phyloP scores from a whole-genome alignment of 2,113 vertebrate genomes.

The Sebastes fasciatus region DNA sequence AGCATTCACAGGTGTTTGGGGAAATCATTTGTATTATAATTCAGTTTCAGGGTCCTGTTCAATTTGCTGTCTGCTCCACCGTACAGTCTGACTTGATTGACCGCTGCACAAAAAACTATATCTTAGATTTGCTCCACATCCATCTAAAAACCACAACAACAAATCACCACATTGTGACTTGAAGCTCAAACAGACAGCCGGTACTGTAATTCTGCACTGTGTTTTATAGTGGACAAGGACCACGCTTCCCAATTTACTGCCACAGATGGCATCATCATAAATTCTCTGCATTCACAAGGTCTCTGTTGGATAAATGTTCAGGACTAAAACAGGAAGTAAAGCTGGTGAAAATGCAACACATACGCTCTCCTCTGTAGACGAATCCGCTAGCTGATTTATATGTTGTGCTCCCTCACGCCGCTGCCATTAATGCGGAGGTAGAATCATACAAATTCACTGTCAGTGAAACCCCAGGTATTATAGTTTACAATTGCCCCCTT shows the following conservation, averaged over 20 bases:
- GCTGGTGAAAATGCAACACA: background rate
- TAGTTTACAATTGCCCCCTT: background rate
- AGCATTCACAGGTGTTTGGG: constrained; percentile 67
- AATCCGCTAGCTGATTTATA: background rate
- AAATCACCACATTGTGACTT: constrained; percentile 25
- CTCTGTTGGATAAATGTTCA: background rate
- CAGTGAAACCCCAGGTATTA: background rate
- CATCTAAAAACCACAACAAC: background rate
- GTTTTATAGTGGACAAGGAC: background rate
- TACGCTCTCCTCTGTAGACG: background rate
- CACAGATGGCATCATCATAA: constrained; percentile 11
- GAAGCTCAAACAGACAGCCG: constrained; percentile 12
- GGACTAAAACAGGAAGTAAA: background rate
- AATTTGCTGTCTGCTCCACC: constrained; percentile 39
- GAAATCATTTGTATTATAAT: constrained; percentile 63
- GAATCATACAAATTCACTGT: background rate
- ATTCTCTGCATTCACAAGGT: constrained; percentile 10
- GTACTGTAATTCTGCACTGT: background rate
- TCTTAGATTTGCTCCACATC: background rate
- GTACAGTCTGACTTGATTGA: constrained; percentile 32
- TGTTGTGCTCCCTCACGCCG: background rate
- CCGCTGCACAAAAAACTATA: constrained; percentile 22
- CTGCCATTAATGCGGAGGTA: background rate
- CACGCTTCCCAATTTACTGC: constrained; percentile 13
- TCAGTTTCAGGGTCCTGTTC: constrained; percentile 34